Evolutionary conservation across 2,113 vertebrate species (phyloP).

Genomic region (Phyllostomus discolor): DNA sequence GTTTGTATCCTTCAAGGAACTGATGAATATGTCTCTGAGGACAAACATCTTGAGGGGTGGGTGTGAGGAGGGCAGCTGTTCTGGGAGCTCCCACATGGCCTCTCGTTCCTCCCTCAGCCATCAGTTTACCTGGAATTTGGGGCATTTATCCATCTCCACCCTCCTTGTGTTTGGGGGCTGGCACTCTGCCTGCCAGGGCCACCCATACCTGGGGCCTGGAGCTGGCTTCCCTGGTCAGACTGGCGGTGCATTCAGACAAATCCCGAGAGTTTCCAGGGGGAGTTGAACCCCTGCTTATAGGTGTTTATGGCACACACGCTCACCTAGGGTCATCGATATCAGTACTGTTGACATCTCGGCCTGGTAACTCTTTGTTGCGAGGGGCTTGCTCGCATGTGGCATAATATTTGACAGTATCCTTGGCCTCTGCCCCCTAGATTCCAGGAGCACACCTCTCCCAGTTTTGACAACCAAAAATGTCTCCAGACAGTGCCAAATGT

Average conservation of each 20-base stretch:
- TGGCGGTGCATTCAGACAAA: neutral
- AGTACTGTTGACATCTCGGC: accelerated
- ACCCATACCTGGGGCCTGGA: neutral
- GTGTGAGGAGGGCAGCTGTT: neutral
- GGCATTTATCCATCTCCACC: neutral
- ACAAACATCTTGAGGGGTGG: neutral
- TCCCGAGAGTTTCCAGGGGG: neutral
- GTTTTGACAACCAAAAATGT: neutral
- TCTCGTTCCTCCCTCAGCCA: accelerated
- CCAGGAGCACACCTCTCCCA: neutral
- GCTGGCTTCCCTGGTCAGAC: neutral
- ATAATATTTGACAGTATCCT: neutral
- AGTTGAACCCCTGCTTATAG: accelerated
- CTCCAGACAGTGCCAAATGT: neutral
- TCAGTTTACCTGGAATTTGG: neutral
- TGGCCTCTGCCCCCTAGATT: neutral
- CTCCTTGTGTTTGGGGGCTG: neutral
- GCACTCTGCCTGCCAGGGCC: neutral
- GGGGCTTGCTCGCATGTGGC: too few relatives aligned
- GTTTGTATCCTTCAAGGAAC: slow-evolving; percentile 20
- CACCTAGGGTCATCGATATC: neutral
- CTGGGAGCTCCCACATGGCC: neutral
- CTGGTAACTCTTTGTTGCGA: neutral
- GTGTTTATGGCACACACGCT: accelerated
- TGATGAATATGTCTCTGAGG: neutral